These are phyloP conservation scores for Psophia crepitans DNA, from an alignment of 2,113 vertebrate species.

Conservation along the genomic window DNA sequence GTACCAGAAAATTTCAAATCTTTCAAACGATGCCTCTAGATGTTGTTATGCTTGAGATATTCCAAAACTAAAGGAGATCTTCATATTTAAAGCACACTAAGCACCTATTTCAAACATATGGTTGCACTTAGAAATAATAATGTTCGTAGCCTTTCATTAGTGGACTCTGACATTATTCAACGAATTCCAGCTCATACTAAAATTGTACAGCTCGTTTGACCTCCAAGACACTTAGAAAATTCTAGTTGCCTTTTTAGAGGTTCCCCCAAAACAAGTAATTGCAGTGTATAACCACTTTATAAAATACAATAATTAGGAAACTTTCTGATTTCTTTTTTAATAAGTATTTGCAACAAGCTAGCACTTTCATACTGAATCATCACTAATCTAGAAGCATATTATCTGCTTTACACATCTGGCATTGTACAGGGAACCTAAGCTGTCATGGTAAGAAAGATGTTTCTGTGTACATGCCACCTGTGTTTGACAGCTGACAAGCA, in stretches of 20 bases:
- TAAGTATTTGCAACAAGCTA: background rate
- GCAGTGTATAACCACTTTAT: background rate
- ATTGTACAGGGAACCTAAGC: background rate
- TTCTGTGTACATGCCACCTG: background rate
- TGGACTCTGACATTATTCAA: background rate
- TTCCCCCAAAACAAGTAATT: background rate
- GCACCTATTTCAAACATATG: background rate
- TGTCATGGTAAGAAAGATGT: background rate
- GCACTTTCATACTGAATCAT: background rate
- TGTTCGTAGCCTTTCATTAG: constrained; percentile 17
- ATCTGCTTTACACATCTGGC: background rate
- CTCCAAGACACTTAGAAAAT: background rate
- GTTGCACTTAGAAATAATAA: constrained; percentile 19
- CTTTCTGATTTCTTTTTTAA: background rate
- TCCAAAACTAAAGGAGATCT: background rate
- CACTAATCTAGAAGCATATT: background rate
- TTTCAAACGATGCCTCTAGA: background rate
- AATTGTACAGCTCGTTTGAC: constrained; percentile 11
- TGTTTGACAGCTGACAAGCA: background rate
- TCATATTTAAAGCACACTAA: background rate
- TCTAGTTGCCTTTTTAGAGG: background rate
- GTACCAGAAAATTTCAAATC: background rate
- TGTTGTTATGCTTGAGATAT: background rate
- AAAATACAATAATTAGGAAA: background rate
- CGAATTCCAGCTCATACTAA: constrained; percentile 12